A percentile compares a stretch with the other conserved stretches of the same genome.
phyloP scores from a whole-genome alignment of 2,888 invertebrate genomes.

The Eretmocerus hayati region DNA sequence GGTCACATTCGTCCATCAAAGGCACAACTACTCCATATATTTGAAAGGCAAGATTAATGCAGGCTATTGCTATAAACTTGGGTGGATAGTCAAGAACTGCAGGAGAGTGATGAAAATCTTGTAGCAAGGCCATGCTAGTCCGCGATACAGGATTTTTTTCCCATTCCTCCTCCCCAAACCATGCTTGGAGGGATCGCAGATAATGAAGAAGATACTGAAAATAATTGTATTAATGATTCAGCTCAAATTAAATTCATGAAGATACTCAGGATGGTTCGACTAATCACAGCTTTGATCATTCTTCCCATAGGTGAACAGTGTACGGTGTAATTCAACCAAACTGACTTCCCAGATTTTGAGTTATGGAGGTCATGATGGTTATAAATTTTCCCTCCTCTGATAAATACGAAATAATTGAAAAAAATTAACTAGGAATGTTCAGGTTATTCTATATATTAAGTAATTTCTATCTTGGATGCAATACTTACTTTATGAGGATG shows the following conservation, averaged over 20 bases:
- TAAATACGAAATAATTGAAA: no score
- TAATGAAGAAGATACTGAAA: slow-evolving; percentile 79
- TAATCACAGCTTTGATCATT: no score
- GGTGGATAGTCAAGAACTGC: slow-evolving; percentile 74
- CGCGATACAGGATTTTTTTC: slow-evolving; percentile 69
- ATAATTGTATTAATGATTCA: not conserved
- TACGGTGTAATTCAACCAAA: no score
- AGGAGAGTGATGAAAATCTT: slow-evolving; percentile 83
- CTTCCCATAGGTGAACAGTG: no score
- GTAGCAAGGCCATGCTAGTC: slow-evolving; percentile 71
- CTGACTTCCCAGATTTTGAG: no score
- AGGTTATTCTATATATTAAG: not conserved
- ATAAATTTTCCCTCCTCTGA: no score
- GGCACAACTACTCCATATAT: slow-evolving; percentile 81
- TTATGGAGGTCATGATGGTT: no score
- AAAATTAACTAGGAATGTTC: no score
- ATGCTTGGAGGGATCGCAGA: slow-evolving; percentile 76
- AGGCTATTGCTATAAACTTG: slow-evolving; percentile 79
- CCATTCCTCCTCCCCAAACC: slow-evolving; percentile 76
- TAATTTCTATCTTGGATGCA: no score
- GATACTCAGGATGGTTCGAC: no score
- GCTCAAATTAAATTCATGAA: no score
- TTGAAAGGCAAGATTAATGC: slow-evolving; percentile 76
- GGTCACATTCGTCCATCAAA: slow-evolving; percentile 69
- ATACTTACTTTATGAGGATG: slow-evolving; percentile 69